Conservation (phyloP, 2,113 vertebrate genomes). For the Oplegnathus fasciatus region DNA sequence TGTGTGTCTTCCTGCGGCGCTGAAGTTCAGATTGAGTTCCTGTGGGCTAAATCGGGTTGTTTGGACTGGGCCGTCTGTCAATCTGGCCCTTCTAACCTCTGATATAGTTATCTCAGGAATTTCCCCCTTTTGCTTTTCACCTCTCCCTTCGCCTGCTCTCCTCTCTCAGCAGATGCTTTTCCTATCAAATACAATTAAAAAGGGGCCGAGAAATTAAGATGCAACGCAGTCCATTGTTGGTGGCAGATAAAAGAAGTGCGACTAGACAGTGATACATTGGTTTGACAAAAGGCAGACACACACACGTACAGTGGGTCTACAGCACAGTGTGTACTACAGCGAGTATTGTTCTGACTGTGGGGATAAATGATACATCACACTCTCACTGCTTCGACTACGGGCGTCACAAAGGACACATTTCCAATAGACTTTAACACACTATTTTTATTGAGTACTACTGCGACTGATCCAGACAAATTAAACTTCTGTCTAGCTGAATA, state of each 20-base stretch:
- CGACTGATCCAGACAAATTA: constrained; percentile 25
- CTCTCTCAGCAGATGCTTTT: constrained; percentile 42
- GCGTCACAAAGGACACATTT: constrained; percentile 18
- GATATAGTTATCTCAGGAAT: constrained; percentile 81
- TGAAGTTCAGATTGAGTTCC: constrained; percentile 67
- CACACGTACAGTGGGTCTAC: neutral
- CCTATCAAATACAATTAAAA: constrained; percentile 40
- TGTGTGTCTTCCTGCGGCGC: constrained; percentile 47
- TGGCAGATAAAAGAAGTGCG: constrained; percentile 24
- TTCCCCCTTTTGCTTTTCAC: constrained; percentile 68
- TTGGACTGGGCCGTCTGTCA: constrained; percentile 70
- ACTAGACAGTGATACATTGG: constrained; percentile 14
- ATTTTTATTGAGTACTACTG: constrained; percentile 20
- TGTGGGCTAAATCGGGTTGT: constrained; percentile 67
- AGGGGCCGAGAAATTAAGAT: constrained; percentile 28
- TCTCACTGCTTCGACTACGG: neutral
- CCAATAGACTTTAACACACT: neutral
- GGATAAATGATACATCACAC: constrained; percentile 19
- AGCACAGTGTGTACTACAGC: neutral
- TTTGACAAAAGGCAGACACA: neutral
- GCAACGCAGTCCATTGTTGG: constrained; percentile 25
- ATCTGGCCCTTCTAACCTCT: constrained; percentile 61
- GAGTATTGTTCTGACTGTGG: neutral
- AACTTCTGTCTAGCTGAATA: constrained; percentile 32
- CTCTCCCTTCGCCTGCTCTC: constrained; percentile 35